phyloP scores from a whole-genome alignment of 2,888 invertebrate genomes.

The Drosophila quasianomalipes region DNA sequence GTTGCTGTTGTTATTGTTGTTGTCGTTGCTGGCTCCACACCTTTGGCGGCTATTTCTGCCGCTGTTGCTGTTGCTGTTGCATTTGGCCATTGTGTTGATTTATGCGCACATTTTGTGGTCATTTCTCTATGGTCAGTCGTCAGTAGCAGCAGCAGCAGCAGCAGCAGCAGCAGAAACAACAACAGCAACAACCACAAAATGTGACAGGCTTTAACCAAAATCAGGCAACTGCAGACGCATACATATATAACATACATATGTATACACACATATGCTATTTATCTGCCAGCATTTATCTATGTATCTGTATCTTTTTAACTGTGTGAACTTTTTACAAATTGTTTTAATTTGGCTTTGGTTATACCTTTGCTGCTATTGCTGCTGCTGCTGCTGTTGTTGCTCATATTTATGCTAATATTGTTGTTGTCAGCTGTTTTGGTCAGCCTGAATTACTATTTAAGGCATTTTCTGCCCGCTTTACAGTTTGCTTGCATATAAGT shows the following conservation, averaged over 20 bases:
- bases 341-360: constrained; percentile 56
- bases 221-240: constrained; percentile 56
- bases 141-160: constrained; percentile 32
- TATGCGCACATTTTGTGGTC: constrained; percentile 77
- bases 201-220: constrained; percentile 76
- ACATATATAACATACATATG: constrained; percentile 18
- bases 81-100: constrained; percentile 74
- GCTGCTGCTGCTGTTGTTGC: constrained; percentile 21
- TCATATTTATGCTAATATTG: constrained; percentile 42
- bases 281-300: constrained; percentile 10
- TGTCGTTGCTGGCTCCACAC: constrained; percentile 52
- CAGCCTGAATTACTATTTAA: constrained; percentile 60
- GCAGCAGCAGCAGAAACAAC: constrained; percentile 27
- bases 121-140: constrained; percentile 66
- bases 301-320: constrained; percentile 41
- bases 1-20: constrained; percentile 1
- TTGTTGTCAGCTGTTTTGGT: constrained; percentile 38
- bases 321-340: constrained; percentile 63
- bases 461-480: constrained; percentile 56
- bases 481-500: constrained; percentile 32
- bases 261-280: constrained; percentile 5
- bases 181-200: constrained; percentile 49
- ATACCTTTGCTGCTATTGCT: constrained; percentile 18
- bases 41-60: constrained; percentile 51
- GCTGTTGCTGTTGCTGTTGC: constrained; percentile 43